Evolutionary conservation across 2,797 vertebrate genomes (phyloP).

Genomic region (Phoxinus dragarum): DNA sequence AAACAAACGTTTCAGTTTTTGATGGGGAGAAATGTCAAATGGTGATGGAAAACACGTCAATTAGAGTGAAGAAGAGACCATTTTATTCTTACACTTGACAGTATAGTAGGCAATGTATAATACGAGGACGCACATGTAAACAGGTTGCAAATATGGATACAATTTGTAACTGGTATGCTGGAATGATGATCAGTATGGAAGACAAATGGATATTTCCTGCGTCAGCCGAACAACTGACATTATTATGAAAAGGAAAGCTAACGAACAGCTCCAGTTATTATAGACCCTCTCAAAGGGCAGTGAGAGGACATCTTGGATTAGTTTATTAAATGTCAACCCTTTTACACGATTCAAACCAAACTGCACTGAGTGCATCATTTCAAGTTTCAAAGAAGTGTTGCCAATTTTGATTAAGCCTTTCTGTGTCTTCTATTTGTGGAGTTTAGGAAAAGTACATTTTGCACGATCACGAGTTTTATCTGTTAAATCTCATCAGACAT

Average conservation of each 20-base stretch:
- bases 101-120: no score
- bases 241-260: neutral
- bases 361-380: neutral
- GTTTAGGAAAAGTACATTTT: neutral
- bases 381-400: neutral
- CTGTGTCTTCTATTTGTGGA: neutral
- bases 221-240: neutral
- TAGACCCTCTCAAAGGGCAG: neutral
- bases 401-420: neutral
- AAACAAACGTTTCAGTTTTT: no score
- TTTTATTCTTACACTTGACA: no score
- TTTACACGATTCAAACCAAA: conserved; percentile 14
- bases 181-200: neutral
- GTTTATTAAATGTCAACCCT: conserved; percentile 10
- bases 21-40: no score
- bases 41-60: no score
- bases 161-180: neutral
- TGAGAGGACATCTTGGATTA: neutral
- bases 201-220: neutral
- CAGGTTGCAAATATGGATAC: neutral
- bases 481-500: neutral
- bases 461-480: neutral
- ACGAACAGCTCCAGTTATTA: neutral
- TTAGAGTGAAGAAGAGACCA: no score
- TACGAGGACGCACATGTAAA: no score